Base-by-base conservation (phyloP, 2,113 vertebrate genomes). In the Salvelinus namaycush region DNA sequence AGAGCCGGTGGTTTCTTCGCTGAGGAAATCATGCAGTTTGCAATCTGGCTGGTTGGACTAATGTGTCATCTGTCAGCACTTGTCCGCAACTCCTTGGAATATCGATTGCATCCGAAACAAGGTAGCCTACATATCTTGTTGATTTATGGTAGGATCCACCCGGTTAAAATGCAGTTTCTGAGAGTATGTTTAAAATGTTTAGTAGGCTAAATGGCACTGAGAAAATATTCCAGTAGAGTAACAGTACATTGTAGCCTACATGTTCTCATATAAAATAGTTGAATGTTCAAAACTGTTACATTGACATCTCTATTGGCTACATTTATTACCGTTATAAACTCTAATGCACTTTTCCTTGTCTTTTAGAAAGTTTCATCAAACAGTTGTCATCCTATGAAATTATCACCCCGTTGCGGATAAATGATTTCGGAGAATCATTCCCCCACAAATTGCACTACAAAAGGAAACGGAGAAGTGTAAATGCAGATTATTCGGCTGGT, bases 361-460 rank as follows among this genome's bases (percentile, higher is more conserved):
- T 72, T 84, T 66, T 92, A 99, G 97, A 96, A 87, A 93, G 88
- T 68, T 92, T 97, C 73, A 89, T 97, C 87, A 93, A 90, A 89
- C 95, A 93, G 69, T 92, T 99, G 87, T 93, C 95, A 76, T 95
- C 95, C 1, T 98, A 98, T 3, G 97, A 99, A 87, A 96, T 99
- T 84, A 76, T 97, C 88, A 96, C 94, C 66, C 97, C 97, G n/a
- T 83, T 94, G 39, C 94, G 97, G 76, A 90, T 99, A 68, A 96
- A 97, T 79, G 96, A 97, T 76, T 97, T 98, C 68, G 97, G 97
- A 73, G 96, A 97, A 71, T 93, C 86, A 4, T 96, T 98, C 80
- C 95, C 96, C 0, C 91, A 90, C 81, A 89, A 86, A 12, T 77
- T 87, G 84, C 95, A 96, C 89, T 97, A 95, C 91, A 91, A 91